A percentile compares a stretch with the other conserved stretches of the same genome.
phyloP scores from a whole-genome alignment of 2,797 vertebrate genomes.

The Tarsius wallacei region DNA sequence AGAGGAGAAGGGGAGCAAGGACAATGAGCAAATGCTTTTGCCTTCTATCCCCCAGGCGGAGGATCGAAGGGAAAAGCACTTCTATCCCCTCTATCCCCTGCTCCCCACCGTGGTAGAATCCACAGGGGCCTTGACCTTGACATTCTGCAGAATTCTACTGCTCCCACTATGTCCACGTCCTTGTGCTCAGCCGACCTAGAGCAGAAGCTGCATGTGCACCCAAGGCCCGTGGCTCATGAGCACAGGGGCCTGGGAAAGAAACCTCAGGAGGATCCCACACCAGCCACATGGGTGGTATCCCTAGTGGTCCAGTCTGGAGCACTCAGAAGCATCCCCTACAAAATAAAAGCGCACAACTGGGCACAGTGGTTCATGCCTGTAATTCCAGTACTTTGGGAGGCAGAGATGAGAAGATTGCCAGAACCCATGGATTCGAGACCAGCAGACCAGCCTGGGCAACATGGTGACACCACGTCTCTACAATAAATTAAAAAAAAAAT shows the following conservation, averaged over 20 bases:
- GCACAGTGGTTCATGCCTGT: no score
- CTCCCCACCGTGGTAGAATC: not conserved
- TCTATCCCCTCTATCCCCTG: not conserved
- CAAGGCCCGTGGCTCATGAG: not conserved
- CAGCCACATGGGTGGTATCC: fast-evolving
- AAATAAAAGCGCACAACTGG: not conserved
- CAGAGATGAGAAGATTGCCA: no score
- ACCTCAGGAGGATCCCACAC: not conserved
- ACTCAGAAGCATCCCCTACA: not conserved
- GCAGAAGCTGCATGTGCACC: not conserved
- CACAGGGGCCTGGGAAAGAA: not conserved
- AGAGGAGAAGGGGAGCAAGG: not conserved
- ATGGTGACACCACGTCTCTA: no score
- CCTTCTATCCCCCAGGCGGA: not conserved
- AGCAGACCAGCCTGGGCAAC: no score
- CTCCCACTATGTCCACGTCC: no score
- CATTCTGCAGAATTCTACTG: not conserved
- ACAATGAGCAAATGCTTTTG: not conserved
- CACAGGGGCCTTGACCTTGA: not conserved
- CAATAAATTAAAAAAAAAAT: no score
- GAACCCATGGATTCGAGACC: no score
- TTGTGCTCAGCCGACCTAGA: not conserved
- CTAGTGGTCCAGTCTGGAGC: not conserved
- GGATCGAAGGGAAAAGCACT: not conserved
- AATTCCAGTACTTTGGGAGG: no score